Evolutionary conservation across 2,888 invertebrate species (phyloP), one percentile per base, ranked within the genome.

Genomic region (Cosmorhoe ocellata): DNA sequence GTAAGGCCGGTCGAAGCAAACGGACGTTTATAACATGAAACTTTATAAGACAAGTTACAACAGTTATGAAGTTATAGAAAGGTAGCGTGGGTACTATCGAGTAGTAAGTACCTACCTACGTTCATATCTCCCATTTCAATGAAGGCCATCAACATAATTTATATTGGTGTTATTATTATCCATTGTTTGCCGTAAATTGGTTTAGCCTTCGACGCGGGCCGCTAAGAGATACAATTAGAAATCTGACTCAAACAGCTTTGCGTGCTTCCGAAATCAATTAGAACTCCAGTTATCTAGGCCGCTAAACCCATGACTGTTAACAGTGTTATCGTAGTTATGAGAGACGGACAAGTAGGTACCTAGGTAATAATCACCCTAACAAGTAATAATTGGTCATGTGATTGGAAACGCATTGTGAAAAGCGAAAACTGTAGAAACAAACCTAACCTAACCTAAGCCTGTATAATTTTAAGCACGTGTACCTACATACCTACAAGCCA

Each of bases 211-310:
- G 58, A n/a, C n/a, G 48, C 52, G 38, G 53, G 61, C 63, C 63
- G 75, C 77, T 84, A 81, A 84, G 65, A 78, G 73, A 59, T 74
- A 71, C 79, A 85, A 84, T 87, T 86, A 86, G 82, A 81, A 81
- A 83, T 79, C 76, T 61, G 63, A 72, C 73, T 79, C 79, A 67
- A 81, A 79, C 74, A 66, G 67, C 70, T 72, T 80, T 71, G 81
- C 80, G 77, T 79, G 82, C 70, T 75, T 69, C 76, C 72, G 71
- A 81, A 81, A 79, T 76, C 81, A 85, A 86, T 87, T 88, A 86
- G 84, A 69, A 58, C 73, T 64, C 56, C 67, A 50, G 63, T 60
- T 69, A 74, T 77, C 74, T 79, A 69, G 74, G 73, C 67, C 66
- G 67, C 59, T 69, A 69, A n/a, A n/a, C n/a, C n/a, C n/a, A 66